A percentile compares a stretch with the other conserved stretches of the same genome.
Evolutionary conservation across 2,797 vertebrate genomes (phyloP).

Genomic region (Acropternis orthonyx): DNA sequence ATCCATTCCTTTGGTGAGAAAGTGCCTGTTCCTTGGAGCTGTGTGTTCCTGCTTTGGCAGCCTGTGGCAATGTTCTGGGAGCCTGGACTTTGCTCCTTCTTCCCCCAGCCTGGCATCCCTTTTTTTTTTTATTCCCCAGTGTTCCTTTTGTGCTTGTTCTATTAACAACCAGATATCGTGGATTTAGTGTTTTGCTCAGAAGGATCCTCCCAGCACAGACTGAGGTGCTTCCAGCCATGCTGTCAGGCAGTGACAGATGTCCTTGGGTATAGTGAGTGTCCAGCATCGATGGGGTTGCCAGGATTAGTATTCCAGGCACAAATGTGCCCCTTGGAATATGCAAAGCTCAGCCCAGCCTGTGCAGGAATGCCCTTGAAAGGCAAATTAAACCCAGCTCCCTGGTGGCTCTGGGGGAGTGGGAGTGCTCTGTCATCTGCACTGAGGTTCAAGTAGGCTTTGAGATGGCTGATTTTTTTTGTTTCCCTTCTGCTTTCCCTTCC

Average conservation of each 20-base stretch:
- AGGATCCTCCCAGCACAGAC: not conserved
- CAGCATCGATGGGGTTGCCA: not conserved
- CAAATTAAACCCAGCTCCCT: not conserved
- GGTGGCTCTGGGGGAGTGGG: not conserved
- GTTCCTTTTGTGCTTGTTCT: not conserved
- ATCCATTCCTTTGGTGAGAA: not conserved
- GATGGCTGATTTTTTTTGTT: not conserved
- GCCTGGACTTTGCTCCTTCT: not conserved
- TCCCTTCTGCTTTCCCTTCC: not conserved
- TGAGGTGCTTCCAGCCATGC: not conserved
- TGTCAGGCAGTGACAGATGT: not conserved
- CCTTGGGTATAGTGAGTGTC: not conserved
- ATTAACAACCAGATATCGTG: not conserved
- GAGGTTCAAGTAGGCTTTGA: not conserved
- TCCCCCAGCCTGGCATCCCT: not conserved
- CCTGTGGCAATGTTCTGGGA: not conserved
- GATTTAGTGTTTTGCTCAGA: not conserved
- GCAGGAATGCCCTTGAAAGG: conserved; percentile 48
- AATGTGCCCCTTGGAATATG: not conserved
- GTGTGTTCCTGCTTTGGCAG: not conserved
- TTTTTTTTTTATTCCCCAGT: rapidly evolving
- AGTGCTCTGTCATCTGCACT: not conserved
- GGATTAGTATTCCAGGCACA: conserved; percentile 48
- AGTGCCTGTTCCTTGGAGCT: not conserved
- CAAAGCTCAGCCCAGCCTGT: not conserved